phyloP scores from a whole-genome alignment of 1,140 invertebrate genomes.

The Harlomillsia oculata region DNA sequence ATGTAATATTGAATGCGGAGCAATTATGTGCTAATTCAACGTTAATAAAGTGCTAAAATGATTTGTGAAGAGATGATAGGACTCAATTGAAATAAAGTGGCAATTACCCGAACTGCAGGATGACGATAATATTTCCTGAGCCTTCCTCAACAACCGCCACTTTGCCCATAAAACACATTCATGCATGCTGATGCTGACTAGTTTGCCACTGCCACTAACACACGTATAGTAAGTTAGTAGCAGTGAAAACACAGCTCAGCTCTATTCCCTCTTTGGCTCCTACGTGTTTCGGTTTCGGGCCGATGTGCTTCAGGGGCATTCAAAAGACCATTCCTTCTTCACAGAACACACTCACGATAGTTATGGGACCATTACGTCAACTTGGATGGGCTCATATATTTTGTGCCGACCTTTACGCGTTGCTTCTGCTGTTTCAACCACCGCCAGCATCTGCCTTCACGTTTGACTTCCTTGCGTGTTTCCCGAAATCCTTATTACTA shows the following conservation, averaged over 20 bases:
- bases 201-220: neutral
- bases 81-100: constrained; percentile 26
- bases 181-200: neutral
- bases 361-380: constrained; percentile 34
- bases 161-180: neutral
- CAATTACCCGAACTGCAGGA: constrained; percentile 10
- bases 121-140: constrained; percentile 19
- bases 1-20: neutral
- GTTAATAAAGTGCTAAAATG: constrained; percentile 28
- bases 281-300: neutral
- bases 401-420: too few relatives aligned
- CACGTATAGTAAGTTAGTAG: neutral
- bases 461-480: too few relatives aligned
- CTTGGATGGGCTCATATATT: constrained; percentile 33
- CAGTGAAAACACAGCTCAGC: neutral
- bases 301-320: constrained; percentile 7
- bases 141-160: neutral
- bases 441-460: too few relatives aligned
- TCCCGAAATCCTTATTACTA: too few relatives aligned
- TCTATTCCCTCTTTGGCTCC: neutral
- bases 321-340: constrained; percentile 6
- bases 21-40: constrained; percentile 12
- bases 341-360: constrained; percentile 20
- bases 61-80: constrained; percentile 21
- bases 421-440: too few relatives aligned